These are phyloP conservation scores for Encarsia formosa DNA, from an alignment of 2,888 invertebrate species.

Conservation along the genomic window DNA sequence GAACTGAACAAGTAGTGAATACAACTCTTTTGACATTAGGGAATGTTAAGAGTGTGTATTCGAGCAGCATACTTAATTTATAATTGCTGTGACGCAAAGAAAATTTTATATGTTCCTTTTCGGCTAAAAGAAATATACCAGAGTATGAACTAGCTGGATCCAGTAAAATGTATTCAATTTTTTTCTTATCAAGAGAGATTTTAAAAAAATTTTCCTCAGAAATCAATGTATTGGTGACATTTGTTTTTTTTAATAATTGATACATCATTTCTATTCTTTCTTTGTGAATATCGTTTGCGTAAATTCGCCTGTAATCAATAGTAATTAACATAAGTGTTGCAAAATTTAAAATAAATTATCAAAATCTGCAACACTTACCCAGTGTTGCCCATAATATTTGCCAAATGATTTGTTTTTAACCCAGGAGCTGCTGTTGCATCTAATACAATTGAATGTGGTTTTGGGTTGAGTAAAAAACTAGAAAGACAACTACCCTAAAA, in stretches of 20 bases:
- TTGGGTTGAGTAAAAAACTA: slow-evolving; percentile 71
- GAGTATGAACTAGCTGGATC: slow-evolving; percentile 97
- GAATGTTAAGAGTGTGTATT: slow-evolving; percentile 77
- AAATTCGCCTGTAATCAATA: slow-evolving; percentile 62
- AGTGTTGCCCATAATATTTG: slow-evolving; percentile 74
- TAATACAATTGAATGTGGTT: slow-evolving; percentile 68
- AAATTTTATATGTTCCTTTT: not conserved
- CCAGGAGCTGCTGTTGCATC: slow-evolving; percentile 99
- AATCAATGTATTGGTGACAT: slow-evolving; percentile 65
- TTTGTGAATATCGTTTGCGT: slow-evolving; percentile 74
- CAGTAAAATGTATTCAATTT: slow-evolving; percentile 83
- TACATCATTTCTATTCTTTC: slow-evolving; percentile 65
- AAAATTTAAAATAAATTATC: not conserved
- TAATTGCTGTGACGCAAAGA: not conserved
- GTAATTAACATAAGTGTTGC: slow-evolving; percentile 2
- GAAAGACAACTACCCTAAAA: slow-evolving; percentile 87
- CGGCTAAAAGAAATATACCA: slow-evolving; percentile 24
- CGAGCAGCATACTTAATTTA: slow-evolving; percentile 56
- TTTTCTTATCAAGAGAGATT: slow-evolving; percentile 57
- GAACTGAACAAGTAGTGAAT: slow-evolving; percentile 93
- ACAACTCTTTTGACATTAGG: slow-evolving; percentile 81
- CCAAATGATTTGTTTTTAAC: slow-evolving; percentile 89
- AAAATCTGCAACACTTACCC: slow-evolving; percentile 52
- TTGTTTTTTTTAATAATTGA: slow-evolving; percentile 61
- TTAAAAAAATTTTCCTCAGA: slow-evolving; percentile 69